Base-by-base conservation (phyloP, 1,140 invertebrate species). In the Eulimnadia texana region DNA sequence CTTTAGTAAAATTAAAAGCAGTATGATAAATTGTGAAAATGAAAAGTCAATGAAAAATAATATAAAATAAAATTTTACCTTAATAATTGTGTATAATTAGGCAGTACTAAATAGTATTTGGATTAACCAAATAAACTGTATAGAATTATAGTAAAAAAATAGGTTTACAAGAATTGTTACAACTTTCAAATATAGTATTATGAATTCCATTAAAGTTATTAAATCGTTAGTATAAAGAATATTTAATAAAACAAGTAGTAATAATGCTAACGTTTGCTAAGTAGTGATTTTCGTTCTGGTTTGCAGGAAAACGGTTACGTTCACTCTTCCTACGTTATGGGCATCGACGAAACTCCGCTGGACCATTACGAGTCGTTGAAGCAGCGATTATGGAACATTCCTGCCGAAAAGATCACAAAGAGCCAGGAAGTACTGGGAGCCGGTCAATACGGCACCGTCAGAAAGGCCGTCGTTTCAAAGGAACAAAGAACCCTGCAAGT, bases 391-490 rank as follows among this genome's bases (percentile, higher is more conserved):
- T 84, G 83, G 79, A 83, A 79, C 61, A 82, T 89, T 70, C 82
- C 86, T 0, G 77, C 79, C 52, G 84, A 81, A 68, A 76, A 79
- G 53, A 69, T 90, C 50, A 81, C 81, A 27, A 75, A 87, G 20
- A 82, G 85, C 66, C 77, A 79, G 1, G 76, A 81, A 66, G 69
- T 86, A n/a, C 72, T 86, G 29, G 82, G 82, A 1, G 72, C 82
- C n/a, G 86, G 87, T 22, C 78, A 78, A 65, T 91, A 85, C 73
- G 87, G 87, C 0, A 80, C 81, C 53, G 80, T 90, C 19, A 81
- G 68, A 3, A 64, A 64, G 58, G 68, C 68, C 10, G n/a, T 55
- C 16, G 64, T 66, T 22, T 47, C 56, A n/a, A 53, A 66, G 24
- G 53, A 59, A 22, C 60, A 63, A 22, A 47, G 66, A 11, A 27